Evolutionary conservation across 35 echinoderm and acorn worm genomes (phyloP), one percentile per base, ranked within the genome.

Genomic region (Nesometra sesokonis): DNA sequence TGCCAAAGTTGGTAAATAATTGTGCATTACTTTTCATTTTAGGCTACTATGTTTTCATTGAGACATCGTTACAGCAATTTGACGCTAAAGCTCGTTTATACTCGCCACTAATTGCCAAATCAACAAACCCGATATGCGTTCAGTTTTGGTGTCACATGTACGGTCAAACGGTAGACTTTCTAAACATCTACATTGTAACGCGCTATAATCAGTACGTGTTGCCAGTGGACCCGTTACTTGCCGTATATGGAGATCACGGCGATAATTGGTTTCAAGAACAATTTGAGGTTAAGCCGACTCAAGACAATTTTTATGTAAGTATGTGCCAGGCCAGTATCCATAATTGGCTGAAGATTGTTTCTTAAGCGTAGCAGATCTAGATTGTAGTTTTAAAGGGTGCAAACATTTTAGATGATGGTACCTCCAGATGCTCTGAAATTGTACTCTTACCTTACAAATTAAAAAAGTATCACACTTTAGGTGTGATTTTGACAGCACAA

Each of bases 91-190:
- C 52, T 67, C 52, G 52, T 27, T 67, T 67, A 27, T 67, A 67
- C 23, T 67, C 52, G 8, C 37, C 37, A 11, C 81, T 83, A 30
- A 39, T 30, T 83, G 35, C 81, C 17, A 83, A 35, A 37, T 39
- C 81, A 37, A 8, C 36, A 0, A 39, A 39, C 37, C 17, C 34
- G 19, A 39, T 34, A 3, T 83, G 81, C 30, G n/a, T 83, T 5
- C 81, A 83, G 17, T 83, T 83, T 37, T 83, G 81, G 81, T 83
- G 37, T 83, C 81, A 83, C 81, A 83, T 83, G 81, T 83, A 23
- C 38, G 81, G 81, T 23, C 0, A 35, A 37, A 83, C 81, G 19
- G 35, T 83, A 4, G 81, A 38, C 11, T 37, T 38, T 36, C 37
- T 83, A 23, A 35, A 37, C 19, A 31, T 83, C 81, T 37, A 37